Percentiles rank a stretch among this genome's conserved stretches.
phyloP scores from a whole-genome alignment of 1,140 invertebrate genomes.

The Calosoma granatense region DNA sequence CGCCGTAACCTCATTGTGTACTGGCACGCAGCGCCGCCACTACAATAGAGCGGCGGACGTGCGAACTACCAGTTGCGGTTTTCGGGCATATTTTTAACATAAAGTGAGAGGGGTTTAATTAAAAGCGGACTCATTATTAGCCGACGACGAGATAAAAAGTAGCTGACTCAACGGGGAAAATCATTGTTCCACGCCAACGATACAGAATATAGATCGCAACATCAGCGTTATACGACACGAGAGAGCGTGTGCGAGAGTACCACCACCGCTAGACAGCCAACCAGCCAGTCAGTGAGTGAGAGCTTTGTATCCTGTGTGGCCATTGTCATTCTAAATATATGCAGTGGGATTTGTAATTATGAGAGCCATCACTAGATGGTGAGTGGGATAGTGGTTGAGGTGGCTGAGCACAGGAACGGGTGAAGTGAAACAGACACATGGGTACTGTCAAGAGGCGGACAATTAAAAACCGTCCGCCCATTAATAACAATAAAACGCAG shows the following conservation, averaged over 20 bases:
- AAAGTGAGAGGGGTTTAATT: neutral
- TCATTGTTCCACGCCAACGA: neutral
- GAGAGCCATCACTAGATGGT: too few species aligned
- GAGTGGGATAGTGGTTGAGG: too few species aligned
- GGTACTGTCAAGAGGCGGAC: neutral
- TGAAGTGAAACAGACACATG: constrained; percentile 2
- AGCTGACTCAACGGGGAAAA: neutral
- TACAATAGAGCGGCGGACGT: neutral
- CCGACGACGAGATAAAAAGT: constrained; percentile 6
- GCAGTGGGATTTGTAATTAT: neutral
- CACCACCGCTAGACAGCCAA: too few species aligned
- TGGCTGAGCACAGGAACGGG: neutral
- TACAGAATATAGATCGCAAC: constrained; percentile 3
- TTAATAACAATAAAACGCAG: constrained; percentile 5
- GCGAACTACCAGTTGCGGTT: neutral
- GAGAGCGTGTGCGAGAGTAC: neutral
- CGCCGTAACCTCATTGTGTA: neutral
- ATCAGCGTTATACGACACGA: neutral
- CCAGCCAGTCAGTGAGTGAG: too few species aligned
- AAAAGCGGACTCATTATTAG: constrained; percentile 5
- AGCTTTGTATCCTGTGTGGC: too few species aligned
- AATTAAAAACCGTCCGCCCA: constrained; percentile 9
- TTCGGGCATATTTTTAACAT: neutral
- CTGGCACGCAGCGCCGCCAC: neutral
- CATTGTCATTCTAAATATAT: neutral